These are phyloP conservation scores for Morelia viridis DNA, from an alignment of 2,797 vertebrate species.

Conservation along the genomic window DNA sequence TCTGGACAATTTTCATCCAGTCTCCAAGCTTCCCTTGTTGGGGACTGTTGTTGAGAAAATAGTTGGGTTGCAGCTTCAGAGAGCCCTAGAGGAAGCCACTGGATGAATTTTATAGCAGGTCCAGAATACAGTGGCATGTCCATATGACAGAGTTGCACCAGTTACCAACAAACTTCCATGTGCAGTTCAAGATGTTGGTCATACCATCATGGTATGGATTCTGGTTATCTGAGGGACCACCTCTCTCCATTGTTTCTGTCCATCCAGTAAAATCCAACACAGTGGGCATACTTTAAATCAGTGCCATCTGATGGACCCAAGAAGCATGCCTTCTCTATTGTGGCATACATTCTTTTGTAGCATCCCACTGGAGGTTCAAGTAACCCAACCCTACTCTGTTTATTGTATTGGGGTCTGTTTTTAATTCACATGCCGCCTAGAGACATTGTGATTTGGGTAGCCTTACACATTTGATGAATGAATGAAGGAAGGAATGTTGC, in stretches of 20 bases:
- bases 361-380: background rate
- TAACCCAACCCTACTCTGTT: background rate
- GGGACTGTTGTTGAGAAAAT: background rate
- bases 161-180: background rate
- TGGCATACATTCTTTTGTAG: background rate
- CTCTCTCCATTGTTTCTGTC: background rate
- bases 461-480: background rate
- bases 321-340: no score
- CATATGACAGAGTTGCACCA: background rate
- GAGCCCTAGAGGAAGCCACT: background rate
- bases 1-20: background rate
- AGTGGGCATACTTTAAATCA: background rate
- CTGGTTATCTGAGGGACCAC: background rate
- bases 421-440: background rate
- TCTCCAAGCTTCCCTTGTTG: background rate
- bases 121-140: background rate
- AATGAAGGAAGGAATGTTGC: no score
- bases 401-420: background rate
- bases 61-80: background rate
- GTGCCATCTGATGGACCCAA: no score
- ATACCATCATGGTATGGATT: background rate
- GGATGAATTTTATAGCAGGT: background rate
- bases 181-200: background rate
- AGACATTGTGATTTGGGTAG: background rate
- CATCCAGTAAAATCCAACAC: background rate